Evolutionary conservation across 2,888 invertebrate species (phyloP).

Genomic region (Spicauda simplicius): DNA sequence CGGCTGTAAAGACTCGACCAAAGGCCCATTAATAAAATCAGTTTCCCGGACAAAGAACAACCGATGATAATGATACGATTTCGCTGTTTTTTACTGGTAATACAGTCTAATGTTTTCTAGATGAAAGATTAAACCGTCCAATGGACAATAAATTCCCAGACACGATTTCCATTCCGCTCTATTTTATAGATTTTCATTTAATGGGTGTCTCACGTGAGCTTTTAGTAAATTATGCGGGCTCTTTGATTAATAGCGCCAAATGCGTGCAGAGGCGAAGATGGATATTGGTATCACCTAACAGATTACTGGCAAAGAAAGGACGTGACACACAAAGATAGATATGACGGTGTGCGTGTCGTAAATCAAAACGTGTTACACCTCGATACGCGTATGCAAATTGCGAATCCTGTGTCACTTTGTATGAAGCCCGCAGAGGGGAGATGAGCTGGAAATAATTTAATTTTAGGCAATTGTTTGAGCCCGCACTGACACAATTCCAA

Average conservation of each 20-base stretch:
- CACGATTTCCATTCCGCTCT: neutral
- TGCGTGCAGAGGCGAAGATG: constrained; percentile 17
- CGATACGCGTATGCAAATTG: constrained; percentile 54
- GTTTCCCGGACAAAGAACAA: constrained; percentile 19
- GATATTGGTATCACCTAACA: constrained; percentile 37
- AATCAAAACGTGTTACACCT: constrained; percentile 42
- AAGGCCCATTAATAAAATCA: constrained; percentile 27
- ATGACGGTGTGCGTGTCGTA: constrained; percentile 38
- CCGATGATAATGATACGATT: constrained; percentile 13
- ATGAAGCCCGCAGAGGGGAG: constrained; percentile 46
- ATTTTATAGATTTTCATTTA: neutral
- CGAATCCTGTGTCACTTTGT: constrained; percentile 44
- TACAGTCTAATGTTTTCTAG: neutral
- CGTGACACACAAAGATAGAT: constrained; percentile 35
- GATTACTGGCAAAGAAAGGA: constrained; percentile 38
- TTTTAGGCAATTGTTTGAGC: constrained; percentile 64
- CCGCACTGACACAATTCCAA: neutral
- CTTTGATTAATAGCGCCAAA: constrained; percentile 17
- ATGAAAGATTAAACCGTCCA: neutral
- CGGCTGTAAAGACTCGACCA: neutral
- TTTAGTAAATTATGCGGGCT: neutral
- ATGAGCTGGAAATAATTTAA: constrained; percentile 65
- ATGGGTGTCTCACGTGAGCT: neutral
- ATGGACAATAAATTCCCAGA: neutral
- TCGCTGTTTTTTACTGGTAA: constrained; percentile 8